phyloP scores from a whole-genome alignment of 2,797 vertebrate species.

The Mus caroli region DNA sequence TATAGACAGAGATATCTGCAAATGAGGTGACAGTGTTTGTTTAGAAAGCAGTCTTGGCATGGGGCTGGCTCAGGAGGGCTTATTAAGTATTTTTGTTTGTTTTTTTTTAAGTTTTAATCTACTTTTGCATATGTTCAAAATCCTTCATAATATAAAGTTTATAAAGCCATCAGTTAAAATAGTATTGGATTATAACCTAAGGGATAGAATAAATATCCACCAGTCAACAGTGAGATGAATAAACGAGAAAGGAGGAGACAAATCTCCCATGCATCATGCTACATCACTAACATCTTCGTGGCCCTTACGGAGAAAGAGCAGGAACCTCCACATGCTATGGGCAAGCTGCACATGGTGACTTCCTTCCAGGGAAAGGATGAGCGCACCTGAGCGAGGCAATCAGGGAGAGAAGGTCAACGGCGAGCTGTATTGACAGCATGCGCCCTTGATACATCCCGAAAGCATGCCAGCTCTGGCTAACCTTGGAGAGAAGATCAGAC shows the following conservation, averaged over 20 bases:
- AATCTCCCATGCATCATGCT: not conserved
- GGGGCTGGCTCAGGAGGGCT: not conserved
- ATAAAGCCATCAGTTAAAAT: not conserved
- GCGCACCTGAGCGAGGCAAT: rapidly evolving
- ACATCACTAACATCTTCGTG: not conserved
- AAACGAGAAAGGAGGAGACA: not conserved
- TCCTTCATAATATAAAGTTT: not conserved
- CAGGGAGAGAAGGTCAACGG: not conserved
- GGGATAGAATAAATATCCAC: not conserved
- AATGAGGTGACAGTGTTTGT: not conserved
- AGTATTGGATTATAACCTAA: not conserved
- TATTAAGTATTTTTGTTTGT: not conserved
- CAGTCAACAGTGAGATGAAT: not conserved
- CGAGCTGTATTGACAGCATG: rapidly evolving
- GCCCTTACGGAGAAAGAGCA: not conserved
- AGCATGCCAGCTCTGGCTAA: not conserved
- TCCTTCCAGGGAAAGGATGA: not conserved
- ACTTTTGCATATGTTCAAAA: slow-evolving; percentile 1
- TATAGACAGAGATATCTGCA: not conserved
- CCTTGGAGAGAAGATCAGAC: not conserved
- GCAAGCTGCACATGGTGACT: not conserved
- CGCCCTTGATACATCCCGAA: not conserved
- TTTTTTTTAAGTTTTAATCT: not conserved
- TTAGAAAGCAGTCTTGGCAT: not conserved
- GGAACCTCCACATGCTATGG: not conserved